Conservation (phyloP, 2,797 vertebrate genomes). For the Columba guinea region DNA sequence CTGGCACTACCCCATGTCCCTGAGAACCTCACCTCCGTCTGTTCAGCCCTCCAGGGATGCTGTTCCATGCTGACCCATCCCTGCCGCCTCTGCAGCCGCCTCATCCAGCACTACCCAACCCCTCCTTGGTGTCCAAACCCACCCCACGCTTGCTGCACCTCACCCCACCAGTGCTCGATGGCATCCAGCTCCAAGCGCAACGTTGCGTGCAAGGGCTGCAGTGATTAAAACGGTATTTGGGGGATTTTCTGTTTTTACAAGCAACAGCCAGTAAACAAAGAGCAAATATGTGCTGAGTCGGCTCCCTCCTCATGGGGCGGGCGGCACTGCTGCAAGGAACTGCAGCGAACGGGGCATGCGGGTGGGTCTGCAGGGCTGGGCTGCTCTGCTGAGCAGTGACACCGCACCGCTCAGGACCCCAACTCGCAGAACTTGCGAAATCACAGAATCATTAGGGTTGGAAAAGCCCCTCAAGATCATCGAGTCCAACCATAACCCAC, state of each 20-base stretch:
- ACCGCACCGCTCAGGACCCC: neutral
- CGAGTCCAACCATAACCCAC: too few species aligned
- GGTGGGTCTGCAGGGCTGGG: neutral
- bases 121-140: accelerated
- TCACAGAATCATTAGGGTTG: too few species aligned
- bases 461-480: too few species aligned
- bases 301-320: neutral
- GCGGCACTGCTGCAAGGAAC: neutral
- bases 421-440: too few species aligned
- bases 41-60: too few species aligned
- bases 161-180: neutral
- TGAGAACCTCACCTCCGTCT: too few species aligned
- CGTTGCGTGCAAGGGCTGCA: neutral
- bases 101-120: neutral
- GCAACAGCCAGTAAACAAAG: slow-evolving; percentile 4
- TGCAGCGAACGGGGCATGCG: neutral
- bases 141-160: accelerated
- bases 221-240: neutral
- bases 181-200: neutral
- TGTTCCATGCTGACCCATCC: neutral
- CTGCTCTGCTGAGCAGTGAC: neutral
- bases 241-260: neutral
- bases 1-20: too few species aligned
- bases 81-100: accelerated
- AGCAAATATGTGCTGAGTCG: neutral